Base-by-base conservation (phyloP, 2,888 invertebrate genomes). In the Odontocerum albicorne region DNA sequence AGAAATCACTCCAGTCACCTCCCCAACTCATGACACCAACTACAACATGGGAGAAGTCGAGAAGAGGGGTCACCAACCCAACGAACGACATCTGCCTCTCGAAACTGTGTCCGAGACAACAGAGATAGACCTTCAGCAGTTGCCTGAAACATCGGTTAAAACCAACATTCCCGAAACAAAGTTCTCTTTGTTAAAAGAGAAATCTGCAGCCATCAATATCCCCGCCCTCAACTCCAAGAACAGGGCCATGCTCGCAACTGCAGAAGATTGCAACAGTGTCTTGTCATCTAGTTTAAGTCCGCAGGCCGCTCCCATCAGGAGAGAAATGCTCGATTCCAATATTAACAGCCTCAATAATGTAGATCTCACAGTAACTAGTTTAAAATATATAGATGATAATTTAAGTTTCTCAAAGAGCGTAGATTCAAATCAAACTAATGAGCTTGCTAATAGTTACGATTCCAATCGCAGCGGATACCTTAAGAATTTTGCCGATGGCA, bases 301-400 rank as follows among this genome's bases (percentile, higher is more conserved):
- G 40, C 75, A 73, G 0, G 75, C 72, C 57, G 71, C 73, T 2
- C 50, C 49, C 7, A 45, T 53, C 3, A 68, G 74, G 32, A 65
- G 74, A 39, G 74, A 76, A 56, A 65, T 77, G 1, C 69, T 77
- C 52, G 79, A 78, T 49, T 74, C 75, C 16, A 78, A 77, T 59
- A 74, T 75, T 3, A 77, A 77, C 62, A 36, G 72, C 43, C 64
- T 74, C 54, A 75, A 74, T 62, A 75, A 74, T 60, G 73, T 72
- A 2, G 74, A 74, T 65, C 63, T 74, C 49, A 74, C 74, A 1
- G 77, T 84, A 21, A 82, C 83, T 54, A 82, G 82, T 33, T 69
- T 84, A 27, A 83, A 82, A 64, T 84, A 80, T 61, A 84, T 84
- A 57, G 84, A 84, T 63, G 84, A 84, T 64, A 77, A 76, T 1